Evolutionary conservation across 64 coral and sea anemone species (phyloP).

Genomic region (Actinia tenebrosa): DNA sequence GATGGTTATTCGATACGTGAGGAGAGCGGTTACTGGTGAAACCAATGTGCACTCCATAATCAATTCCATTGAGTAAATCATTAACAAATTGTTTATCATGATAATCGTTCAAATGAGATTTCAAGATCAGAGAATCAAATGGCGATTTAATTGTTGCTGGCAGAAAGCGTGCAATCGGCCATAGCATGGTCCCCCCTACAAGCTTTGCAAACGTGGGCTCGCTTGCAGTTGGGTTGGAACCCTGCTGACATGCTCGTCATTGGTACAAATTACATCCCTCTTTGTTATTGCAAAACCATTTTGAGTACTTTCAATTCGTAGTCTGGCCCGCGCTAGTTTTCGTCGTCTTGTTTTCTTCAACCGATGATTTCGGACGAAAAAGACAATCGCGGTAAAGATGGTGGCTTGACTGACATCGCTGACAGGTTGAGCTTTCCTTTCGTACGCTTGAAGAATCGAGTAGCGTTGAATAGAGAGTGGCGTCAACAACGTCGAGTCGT

Average conservation of each 20-base stretch:
- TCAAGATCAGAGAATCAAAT: background rate
- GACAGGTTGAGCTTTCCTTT: background rate
- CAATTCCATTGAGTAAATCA: background rate
- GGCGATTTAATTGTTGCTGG: background rate
- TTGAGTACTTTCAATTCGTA: background rate
- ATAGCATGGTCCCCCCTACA: slow-evolving; percentile 1
- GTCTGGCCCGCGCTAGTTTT: slow-evolving; percentile 10
- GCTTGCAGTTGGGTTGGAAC: background rate
- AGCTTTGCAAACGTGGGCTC: slow-evolving; percentile 13
- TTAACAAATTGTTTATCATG: background rate
- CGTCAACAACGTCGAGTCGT: background rate
- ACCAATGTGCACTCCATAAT: background rate
- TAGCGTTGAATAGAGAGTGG: slow-evolving; percentile 6
- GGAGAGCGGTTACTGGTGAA: background rate
- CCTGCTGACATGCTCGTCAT: background rate
- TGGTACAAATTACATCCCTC: background rate
- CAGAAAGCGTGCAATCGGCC: slow-evolving; percentile 15
- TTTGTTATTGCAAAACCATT: background rate
- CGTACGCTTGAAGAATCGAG: background rate
- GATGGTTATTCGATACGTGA: slow-evolving; percentile 5
- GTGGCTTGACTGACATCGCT: background rate
- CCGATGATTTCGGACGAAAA: slow-evolving; percentile 5
- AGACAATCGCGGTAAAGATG: slow-evolving; percentile 12
- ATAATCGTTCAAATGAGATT: background rate
- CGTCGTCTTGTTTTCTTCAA: slow-evolving; percentile 1